Conservation (phyloP, 2,113 vertebrate genomes). For the Pelobates fuscus region DNA sequence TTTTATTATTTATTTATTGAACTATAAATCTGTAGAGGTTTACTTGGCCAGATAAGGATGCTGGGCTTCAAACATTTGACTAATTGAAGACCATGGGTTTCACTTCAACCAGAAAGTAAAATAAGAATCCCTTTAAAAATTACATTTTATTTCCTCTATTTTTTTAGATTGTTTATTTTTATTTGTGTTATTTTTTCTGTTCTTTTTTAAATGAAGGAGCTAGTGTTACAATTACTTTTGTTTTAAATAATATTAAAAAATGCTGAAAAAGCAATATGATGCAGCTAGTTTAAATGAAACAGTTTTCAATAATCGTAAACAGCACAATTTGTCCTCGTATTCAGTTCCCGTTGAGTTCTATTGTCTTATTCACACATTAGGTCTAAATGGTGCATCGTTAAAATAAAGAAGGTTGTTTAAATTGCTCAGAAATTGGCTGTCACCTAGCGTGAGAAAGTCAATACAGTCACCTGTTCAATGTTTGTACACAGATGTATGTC, state of each 20-base stretch:
- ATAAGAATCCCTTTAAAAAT: constrained; percentile 2
- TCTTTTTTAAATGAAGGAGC: too few relatives aligned
- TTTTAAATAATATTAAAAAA: constrained; percentile 9
- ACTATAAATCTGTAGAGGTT: constrained; percentile 47
- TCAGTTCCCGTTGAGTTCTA: constrained; percentile 17
- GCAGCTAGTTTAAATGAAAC: constrained; percentile 3
- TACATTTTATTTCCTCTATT: not conserved
- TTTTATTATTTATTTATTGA: constrained; percentile 45
- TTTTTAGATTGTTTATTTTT: constrained; percentile 3
- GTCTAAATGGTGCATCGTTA: constrained; percentile 22
- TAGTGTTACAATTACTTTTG: not conserved
- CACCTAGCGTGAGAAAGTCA: constrained; percentile 30
- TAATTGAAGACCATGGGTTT: constrained; percentile 27
- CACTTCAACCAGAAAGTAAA: not conserved
- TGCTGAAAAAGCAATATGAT: constrained; percentile 16
- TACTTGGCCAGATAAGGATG: constrained; percentile 45
- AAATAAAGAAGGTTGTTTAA: constrained; percentile 32
- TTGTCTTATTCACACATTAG: constrained; percentile 36
- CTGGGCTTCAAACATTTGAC: constrained; percentile 40
- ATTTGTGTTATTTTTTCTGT: too few relatives aligned
- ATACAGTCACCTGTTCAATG: constrained; percentile 2
- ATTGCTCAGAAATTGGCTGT: constrained; percentile 29
- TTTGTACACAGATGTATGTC: not conserved
- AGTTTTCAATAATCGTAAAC: constrained; percentile 31
- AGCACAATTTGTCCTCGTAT: constrained; percentile 26